A percentile compares a stretch with the other conserved stretches of the same genome.
Conservation (phyloP, 2,888 invertebrate species). For the Ommatoiulus sabulosus region DNA sequence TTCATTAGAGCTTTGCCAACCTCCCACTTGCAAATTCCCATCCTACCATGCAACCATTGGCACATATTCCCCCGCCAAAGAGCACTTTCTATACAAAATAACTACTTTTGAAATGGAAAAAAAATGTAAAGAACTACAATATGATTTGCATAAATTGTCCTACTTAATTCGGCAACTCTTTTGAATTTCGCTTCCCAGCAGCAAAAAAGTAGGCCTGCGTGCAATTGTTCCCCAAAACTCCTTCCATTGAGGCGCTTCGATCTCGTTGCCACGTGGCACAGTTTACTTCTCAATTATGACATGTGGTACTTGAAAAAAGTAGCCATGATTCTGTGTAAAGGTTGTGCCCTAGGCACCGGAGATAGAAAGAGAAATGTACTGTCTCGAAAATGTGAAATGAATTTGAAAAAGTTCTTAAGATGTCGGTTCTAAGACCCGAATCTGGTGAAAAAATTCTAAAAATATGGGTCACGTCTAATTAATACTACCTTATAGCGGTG, state of each 20-base stretch:
- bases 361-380: neutral
- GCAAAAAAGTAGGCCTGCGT: neutral
- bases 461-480: conserved; percentile 6
- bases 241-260: neutral
- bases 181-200: conserved; percentile 9
- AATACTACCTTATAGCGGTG: neutral
- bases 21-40: neutral
- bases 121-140: no score
- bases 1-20: neutral
- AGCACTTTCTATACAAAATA: neutral
- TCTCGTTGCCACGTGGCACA: neutral
- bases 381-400: neutral
- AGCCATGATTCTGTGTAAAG: neutral
- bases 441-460: neutral
- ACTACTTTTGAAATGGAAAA: neutral
- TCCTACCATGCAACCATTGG: neutral
- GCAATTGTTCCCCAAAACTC: neutral
- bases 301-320: neutral
- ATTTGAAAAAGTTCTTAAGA: neutral
- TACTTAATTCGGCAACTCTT: neutral
- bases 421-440: neutral
- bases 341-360: neutral
- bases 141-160: conserved; percentile 27
- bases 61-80: neutral
- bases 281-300: conserved; percentile 32